phyloP scores from a whole-genome alignment of 2,113 vertebrate species.

The Gopherus evgoodei region DNA sequence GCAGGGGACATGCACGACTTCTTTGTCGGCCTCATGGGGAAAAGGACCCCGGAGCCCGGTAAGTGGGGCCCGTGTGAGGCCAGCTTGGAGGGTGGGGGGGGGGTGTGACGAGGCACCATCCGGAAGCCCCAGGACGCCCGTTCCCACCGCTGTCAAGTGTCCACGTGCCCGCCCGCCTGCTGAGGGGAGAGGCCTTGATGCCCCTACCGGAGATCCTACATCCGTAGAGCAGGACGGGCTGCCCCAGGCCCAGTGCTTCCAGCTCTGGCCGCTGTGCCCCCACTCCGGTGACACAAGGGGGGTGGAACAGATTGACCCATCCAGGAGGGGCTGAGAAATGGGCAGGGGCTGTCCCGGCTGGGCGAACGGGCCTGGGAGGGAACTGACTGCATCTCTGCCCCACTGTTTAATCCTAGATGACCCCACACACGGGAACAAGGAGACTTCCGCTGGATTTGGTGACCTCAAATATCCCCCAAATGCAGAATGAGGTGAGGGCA shows the following conservation, averaged over 20 bases:
- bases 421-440: conserved; percentile 38
- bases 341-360: not conserved
- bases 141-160: too few species aligned
- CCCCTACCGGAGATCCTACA: not conserved
- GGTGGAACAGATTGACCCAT: too few species aligned
- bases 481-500: conserved; percentile 64
- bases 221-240: too few species aligned
- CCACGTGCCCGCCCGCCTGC: not conserved
- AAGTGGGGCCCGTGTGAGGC: not conserved
- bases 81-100: not conserved
- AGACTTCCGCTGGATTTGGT: not conserved
- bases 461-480: conserved; percentile 29
- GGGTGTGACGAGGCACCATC: rapidly evolving
- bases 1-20: conserved; percentile 94
- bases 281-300: not conserved
- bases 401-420: conserved; percentile 30
- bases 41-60: conserved; percentile 85
- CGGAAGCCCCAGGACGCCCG: not conserved
- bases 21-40: conserved; percentile 95
- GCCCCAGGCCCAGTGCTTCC: too few species aligned
- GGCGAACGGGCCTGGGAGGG: too few species aligned
- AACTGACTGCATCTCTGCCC: not conserved
- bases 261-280: too few species aligned
- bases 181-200: not conserved
- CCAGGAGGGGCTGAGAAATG: not conserved